phyloP scores from a whole-genome alignment of 2,113 vertebrate genomes.

The Uria lomvia region DNA sequence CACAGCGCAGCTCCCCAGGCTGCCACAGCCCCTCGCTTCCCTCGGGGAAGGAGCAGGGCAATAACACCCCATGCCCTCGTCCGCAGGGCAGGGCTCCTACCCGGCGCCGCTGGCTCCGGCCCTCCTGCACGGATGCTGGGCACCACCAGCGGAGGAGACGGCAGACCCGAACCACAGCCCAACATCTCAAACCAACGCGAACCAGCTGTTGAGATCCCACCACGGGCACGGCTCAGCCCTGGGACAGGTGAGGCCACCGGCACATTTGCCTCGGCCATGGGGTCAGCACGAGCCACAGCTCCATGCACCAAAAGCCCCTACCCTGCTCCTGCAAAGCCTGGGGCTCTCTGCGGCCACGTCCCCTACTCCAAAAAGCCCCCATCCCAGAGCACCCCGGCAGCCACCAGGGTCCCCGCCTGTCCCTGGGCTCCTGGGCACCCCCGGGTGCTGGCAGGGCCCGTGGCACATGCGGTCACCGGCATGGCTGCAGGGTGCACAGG shows the following conservation, averaged over 20 bases:
- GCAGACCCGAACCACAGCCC: background rate
- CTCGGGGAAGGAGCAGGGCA: background rate
- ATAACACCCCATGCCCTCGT: fast-evolving
- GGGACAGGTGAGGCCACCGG: background rate
- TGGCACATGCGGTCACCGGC: fast-evolving
- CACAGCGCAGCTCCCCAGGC: background rate
- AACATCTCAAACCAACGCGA: background rate
- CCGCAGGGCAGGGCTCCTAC: background rate
- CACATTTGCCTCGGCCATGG: background rate
- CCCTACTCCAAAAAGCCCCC: fast-evolving
- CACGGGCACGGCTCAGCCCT: background rate
- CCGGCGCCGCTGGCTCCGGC: fast-evolving
- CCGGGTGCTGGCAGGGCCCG: background rate
- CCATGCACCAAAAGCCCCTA: fast-evolving
- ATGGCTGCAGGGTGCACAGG: background rate
- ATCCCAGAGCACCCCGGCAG: background rate
- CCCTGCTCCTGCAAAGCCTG: background rate
- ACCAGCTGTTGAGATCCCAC: background rate
- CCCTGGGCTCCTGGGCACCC: background rate
- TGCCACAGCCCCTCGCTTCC: background rate
- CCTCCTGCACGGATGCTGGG: fast-evolving
- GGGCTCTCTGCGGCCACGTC: fast-evolving
- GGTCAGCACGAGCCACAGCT: background rate
- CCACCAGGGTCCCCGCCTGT: background rate
- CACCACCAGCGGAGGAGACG: background rate